Base-by-base conservation (phyloP, 2,113 vertebrate genomes). In the Rhinolophus ferrumequinum region DNA sequence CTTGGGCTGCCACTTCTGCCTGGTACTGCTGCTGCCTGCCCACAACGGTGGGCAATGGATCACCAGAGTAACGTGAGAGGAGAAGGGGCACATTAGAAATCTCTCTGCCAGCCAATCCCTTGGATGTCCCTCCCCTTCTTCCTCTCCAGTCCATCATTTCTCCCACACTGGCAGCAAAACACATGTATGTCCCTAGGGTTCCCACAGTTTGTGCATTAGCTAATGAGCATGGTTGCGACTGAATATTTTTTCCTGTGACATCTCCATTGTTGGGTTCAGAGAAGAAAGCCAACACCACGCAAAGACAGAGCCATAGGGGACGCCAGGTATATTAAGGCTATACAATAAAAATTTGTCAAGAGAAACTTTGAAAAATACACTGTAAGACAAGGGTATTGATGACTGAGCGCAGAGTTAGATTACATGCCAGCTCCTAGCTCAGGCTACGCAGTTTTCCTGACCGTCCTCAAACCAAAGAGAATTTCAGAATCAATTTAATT, bases 181-280 rank as follows among this genome's bases (percentile, higher is more conserved):
- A 72, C 88, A 66, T 41, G 64, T 35, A 41, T 84, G 75, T 76
- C 58, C n/a, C 69, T 79, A 22, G 33, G 21, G 81, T 54, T 47
- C 47, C 73, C 56, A 69, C 18, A 16, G 58, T 35, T 73, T 83
- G 80, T 60, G 8, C 19, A 38, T 58, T 70, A 76, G 80, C 67
- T 90, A 67, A 96, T 95, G 21, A 95, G 94, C 90, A 67, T 19
- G 26, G 62, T n/a, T 77, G 41, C 75, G 52, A 76, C n/a, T 44
- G 35, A 14, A 44, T 60, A 47, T 30, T 60, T 56, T 47, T 7
- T 72, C 47, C 52, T 66, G 9, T 90, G 62, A 73, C 76, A 88
- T 58, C 56, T 88, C 77, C n/a, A 73, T 52, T 60, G 44, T 38
- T 73, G 30, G 18, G 30, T 77, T 95, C 64, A 84, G 33, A 96